These are phyloP conservation scores for Leptogaster cylindrica DNA, from an alignment of 2,888 invertebrate genomes.

Conservation along the genomic window DNA sequence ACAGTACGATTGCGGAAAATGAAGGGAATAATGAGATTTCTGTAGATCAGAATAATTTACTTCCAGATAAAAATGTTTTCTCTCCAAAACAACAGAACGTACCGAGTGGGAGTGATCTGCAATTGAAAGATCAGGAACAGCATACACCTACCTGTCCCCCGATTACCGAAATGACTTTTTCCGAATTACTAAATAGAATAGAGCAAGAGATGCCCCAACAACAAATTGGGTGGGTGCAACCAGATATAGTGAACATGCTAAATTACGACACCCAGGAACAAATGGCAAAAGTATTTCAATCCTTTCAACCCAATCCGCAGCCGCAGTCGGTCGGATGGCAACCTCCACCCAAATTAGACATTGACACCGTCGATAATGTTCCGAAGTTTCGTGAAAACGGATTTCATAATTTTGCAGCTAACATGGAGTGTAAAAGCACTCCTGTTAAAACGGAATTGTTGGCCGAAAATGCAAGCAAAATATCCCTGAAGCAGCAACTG, in stretches of 20 bases:
- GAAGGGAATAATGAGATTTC: not conserved
- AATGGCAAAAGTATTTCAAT: slow-evolving; percentile 49
- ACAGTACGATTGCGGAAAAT: not conserved
- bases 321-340: slow-evolving; percentile 54
- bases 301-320: slow-evolving; percentile 41
- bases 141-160: slow-evolving; percentile 53
- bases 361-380: slow-evolving; percentile 58
- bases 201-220: not conserved
- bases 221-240: slow-evolving; percentile 45
- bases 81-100: not conserved
- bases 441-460: slow-evolving; percentile 55
- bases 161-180: slow-evolving; percentile 51
- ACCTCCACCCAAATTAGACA: slow-evolving; percentile 53
- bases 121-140: not conserved
- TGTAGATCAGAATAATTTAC: not conserved
- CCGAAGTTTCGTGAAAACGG: slow-evolving; percentile 41
- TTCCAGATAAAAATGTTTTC: not conserved
- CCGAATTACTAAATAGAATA: not conserved
- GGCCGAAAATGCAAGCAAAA: slow-evolving; percentile 46
- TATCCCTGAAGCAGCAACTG: not conserved
- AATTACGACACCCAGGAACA: slow-evolving; percentile 44
- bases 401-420: slow-evolving; percentile 56
- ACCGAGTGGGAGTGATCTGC: too few species aligned
- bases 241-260: slow-evolving; percentile 43
- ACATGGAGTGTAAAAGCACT: slow-evolving; percentile 57